phyloP scores from a whole-genome alignment of 2,888 invertebrate genomes.

The Tipula lateralis region DNA sequence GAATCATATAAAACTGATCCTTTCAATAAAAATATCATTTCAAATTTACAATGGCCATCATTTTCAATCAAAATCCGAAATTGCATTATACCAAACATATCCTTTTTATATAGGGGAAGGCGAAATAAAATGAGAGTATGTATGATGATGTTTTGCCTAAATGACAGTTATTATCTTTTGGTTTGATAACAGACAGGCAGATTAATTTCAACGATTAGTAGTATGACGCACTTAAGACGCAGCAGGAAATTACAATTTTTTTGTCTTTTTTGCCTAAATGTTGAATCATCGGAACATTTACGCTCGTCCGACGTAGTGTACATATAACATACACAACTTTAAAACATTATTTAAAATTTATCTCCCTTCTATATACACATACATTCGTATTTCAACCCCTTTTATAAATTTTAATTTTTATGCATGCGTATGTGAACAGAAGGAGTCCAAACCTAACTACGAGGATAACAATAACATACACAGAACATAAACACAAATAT shows the following conservation, averaged over 20 bases:
- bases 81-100: neutral
- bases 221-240: neutral
- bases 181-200: neutral
- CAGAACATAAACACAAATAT: neutral
- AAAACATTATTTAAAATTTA: neutral
- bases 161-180: neutral
- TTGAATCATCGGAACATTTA: neutral
- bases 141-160: neutral
- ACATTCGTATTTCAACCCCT: neutral
- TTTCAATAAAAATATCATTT: conserved; percentile 3
- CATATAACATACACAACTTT: neutral
- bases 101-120: neutral
- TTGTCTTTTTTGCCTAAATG: neutral
- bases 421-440: neutral
- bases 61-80: neutral
- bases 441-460: neutral
- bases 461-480: neutral
- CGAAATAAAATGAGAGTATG: neutral
- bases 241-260: neutral
- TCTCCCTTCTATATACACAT: neutral
- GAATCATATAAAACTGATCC: neutral
- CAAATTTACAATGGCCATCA: neutral
- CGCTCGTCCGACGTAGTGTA: neutral
- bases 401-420: conserved; percentile 19
- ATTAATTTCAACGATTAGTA: neutral